phyloP scores from a whole-genome alignment of 2,888 invertebrate species.

The Microctonus brassicae region DNA sequence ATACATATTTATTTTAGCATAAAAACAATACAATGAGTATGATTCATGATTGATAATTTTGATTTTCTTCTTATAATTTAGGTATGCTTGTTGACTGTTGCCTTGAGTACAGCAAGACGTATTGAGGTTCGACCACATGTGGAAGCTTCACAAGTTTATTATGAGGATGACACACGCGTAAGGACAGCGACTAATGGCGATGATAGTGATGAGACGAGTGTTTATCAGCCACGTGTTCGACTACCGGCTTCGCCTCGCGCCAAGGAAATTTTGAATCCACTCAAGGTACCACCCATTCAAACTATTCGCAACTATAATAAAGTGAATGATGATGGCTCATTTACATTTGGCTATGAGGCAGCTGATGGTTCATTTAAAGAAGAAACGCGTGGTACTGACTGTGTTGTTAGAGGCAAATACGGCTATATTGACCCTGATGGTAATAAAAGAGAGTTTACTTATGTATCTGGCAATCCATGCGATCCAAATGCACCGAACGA shows the following conservation, averaged over 20 bases:
- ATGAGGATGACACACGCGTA: constrained; percentile 66
- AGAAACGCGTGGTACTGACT: constrained; percentile 87
- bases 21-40: too few species aligned
- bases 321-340: constrained; percentile 86
- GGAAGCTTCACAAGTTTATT: constrained; percentile 67
- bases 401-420: constrained; percentile 88
- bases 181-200: constrained; percentile 53
- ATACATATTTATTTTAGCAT: too few species aligned
- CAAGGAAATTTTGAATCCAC: constrained; percentile 72
- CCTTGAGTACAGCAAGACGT: constrained; percentile 68
- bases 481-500: constrained; percentile 86
- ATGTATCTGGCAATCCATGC: constrained; percentile 88
- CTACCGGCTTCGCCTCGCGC: constrained; percentile 69
- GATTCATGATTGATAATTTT: not conserved
- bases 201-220: constrained; percentile 61
- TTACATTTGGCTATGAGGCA: constrained; percentile 84
- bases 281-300: constrained; percentile 82
- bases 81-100: constrained; percentile 58
- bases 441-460: constrained; percentile 87
- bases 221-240: constrained; percentile 63
- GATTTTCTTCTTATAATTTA: constrained; percentile 52
- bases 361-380: constrained; percentile 90
- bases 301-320: constrained; percentile 88
- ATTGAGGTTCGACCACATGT: constrained; percentile 71
- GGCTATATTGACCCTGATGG: constrained; percentile 90